phyloP scores from a whole-genome alignment of 2,797 vertebrate genomes.

The Caiman crocodilus region DNA sequence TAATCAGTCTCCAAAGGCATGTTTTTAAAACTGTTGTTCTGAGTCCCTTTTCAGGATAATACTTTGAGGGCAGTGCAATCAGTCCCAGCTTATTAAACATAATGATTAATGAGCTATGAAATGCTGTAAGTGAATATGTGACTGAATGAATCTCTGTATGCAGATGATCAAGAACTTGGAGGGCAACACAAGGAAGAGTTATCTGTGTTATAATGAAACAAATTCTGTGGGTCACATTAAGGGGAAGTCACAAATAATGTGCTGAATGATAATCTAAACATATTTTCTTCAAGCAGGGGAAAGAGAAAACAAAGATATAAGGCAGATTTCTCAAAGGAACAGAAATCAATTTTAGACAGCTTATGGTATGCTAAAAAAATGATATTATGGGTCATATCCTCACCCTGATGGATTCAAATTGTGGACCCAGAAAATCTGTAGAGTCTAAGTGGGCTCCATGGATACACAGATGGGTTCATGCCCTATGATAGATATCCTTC shows the following conservation, averaged over 20 bases:
- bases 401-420: not conserved
- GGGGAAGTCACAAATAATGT: not conserved
- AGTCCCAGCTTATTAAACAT: not conserved
- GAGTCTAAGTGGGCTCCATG: rapidly evolving
- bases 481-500: not conserved
- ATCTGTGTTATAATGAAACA: not conserved
- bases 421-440: not conserved
- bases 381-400: not conserved
- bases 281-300: not conserved
- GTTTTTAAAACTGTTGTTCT: not conserved
- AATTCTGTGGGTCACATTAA: not conserved
- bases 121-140: not conserved
- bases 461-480: not conserved
- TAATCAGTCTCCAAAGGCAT: not conserved
- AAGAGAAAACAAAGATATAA: not conserved
- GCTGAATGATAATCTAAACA: rapidly evolving
- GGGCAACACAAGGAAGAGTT: not conserved
- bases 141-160: not conserved
- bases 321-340: not conserved
- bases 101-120: conserved; percentile 1
- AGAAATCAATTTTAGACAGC: rapidly evolving
- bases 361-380: not conserved
- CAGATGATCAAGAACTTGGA: not conserved
- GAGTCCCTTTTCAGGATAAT: not conserved
- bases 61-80: not conserved